Evolutionary conservation across 1,140 invertebrate species (phyloP), one percentile per base, ranked within the genome.

Genomic region (Archivesica marissinica): DNA sequence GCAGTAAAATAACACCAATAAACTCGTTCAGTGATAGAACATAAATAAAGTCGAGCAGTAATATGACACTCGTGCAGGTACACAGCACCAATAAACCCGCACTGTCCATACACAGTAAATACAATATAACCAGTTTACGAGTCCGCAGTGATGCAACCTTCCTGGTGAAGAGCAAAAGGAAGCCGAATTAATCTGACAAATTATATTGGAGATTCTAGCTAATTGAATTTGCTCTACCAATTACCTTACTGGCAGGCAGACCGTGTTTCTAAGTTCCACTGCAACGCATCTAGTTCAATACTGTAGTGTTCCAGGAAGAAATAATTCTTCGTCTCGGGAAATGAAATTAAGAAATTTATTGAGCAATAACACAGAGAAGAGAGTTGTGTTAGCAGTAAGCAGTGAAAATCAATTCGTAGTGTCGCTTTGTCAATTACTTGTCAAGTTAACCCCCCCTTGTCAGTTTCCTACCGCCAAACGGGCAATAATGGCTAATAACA

Each of bases 121-220:
- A n/a, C n/a, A n/a, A n/a, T n/a, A n/a, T n/a, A n/a, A n/a, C n/a
- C n/a, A n/a, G n/a, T n/a, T n/a, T n/a, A n/a, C n/a, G n/a, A 28
- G 54, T 6, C 54, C 15, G 17, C n/a, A 28, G 54, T 59, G 33
- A 59, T 59, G n/a, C 7, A 28, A n/a, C n/a, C n/a, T n/a, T n/a
- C n/a, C n/a, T 54, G 20, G 17, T 52, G 30, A 35, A 39, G 61
- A 66, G 35, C 20, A 17, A 66, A 38, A 66, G 33, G 35, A 38
- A 66, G 13, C 33, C 20, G 41, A n/a, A 66, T 20, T 66, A 66
- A 70, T 11, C 23, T 70, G 66, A 70, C 66, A 70, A 47, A 70
- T 41, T 38, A 44, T 70, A 41, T 70, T 2, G 11, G 39, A 41
- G 61, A 70, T 9, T 70, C 39, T 23, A 25, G 9, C 66, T 70